Percentiles rank a stretch among this genome's conserved stretches.
Evolutionary conservation across 2,797 vertebrate genomes (phyloP).

Genomic region (Muscicapa comitata): DNA sequence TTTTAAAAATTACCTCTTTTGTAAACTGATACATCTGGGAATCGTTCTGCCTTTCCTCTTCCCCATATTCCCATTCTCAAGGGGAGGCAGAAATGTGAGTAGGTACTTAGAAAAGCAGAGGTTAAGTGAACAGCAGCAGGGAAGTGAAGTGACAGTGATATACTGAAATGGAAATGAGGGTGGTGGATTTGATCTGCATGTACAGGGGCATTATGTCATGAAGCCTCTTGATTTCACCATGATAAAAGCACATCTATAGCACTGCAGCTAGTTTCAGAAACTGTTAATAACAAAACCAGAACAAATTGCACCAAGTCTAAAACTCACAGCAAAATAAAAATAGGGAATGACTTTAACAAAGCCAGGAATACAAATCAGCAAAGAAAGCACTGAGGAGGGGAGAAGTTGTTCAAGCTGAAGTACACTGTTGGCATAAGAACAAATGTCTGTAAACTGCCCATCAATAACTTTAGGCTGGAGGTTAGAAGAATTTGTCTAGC

Average conservation of each 20-base stretch:
- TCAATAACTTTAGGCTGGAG: conserved; percentile 26
- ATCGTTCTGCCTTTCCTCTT: neutral
- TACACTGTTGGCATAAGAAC: neutral
- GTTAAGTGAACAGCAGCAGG: neutral
- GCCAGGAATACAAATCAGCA: neutral
- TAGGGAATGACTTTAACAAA: neutral
- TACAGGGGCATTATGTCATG: neutral
- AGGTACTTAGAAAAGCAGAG: neutral
- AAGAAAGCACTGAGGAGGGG: neutral
- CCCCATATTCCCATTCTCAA: neutral
- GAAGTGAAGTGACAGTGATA: neutral
- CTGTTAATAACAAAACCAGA: neutral
- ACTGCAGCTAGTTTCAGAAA: neutral
- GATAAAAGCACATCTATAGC: neutral
- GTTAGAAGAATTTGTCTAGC: conserved; percentile 3
- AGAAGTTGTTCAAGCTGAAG: conserved; percentile 14
- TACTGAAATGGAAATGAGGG: neutral
- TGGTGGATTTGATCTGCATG: neutral
- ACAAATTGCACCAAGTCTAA: neutral
- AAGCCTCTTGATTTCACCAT: neutral
- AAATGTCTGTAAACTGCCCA: conserved; percentile 13
- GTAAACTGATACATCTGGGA: neutral
- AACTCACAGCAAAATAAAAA: neutral
- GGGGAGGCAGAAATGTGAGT: neutral
- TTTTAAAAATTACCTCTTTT: neutral